These are phyloP conservation scores for Heliconius himera DNA, from an alignment of 1,140 invertebrate genomes.

Conservation along the genomic window DNA sequence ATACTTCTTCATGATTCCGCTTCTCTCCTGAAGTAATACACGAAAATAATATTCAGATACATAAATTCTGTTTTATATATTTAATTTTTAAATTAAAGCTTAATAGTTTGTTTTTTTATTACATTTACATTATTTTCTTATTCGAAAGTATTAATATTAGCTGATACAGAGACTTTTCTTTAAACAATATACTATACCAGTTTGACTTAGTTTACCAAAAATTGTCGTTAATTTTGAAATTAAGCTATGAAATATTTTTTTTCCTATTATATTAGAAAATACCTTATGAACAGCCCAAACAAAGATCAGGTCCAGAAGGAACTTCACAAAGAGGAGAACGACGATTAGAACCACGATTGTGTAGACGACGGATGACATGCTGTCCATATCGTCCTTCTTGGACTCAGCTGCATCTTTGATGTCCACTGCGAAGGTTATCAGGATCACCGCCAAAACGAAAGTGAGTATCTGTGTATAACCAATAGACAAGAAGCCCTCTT, in stretches of 20 bases:
- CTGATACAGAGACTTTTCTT: too few species aligned
- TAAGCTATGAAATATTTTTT: too few species aligned
- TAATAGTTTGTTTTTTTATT: too few species aligned
- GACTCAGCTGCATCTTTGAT: conserved; percentile 54
- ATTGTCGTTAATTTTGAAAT: too few species aligned
- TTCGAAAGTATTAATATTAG: too few species aligned
- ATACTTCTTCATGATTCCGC: conserved; percentile 69
- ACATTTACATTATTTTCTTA: too few species aligned
- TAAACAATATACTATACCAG: too few species aligned
- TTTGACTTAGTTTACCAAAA: too few species aligned
- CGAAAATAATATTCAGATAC: neutral
- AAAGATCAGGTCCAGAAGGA: conserved; percentile 64
- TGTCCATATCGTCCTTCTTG: conserved; percentile 55
- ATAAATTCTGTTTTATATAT: too few species aligned
- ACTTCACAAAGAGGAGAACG: conserved; percentile 65
- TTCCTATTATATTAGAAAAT: conserved; percentile 17
- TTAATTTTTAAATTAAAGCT: neutral
- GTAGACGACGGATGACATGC: conserved; percentile 67
- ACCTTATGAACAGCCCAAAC: conserved; percentile 73
- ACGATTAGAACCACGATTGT: conserved; percentile 66
- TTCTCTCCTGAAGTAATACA: conserved; percentile 57
- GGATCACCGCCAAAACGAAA: conserved; percentile 61
- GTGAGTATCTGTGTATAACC: conserved; percentile 61
- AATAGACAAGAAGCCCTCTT: neutral
- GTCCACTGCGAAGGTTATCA: conserved; percentile 68